These are phyloP conservation scores for Callionymus lyra DNA, from an alignment of 2,113 vertebrate species.

Conservation along the genomic window DNA sequence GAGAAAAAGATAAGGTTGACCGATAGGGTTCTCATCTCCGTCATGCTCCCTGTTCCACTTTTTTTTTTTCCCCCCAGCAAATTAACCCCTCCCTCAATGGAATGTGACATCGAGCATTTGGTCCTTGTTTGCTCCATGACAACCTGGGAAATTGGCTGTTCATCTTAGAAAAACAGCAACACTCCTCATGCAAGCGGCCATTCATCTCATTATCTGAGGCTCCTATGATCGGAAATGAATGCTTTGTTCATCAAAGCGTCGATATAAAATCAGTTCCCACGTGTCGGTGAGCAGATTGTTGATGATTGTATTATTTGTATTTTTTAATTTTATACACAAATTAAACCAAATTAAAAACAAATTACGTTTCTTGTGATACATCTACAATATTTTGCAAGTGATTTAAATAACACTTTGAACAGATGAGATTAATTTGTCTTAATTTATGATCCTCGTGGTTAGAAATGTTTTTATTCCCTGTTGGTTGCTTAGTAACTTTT, in stretches of 20 bases:
- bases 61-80: conserved; percentile 22
- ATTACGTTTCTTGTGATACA: too few relatives aligned
- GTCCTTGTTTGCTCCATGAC: conserved; percentile 45
- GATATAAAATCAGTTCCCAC: not conserved
- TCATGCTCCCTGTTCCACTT: conserved; percentile 20
- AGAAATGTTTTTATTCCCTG: too few relatives aligned
- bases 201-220: conserved; percentile 51
- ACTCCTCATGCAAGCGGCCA: conserved; percentile 42
- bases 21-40: conserved; percentile 9
- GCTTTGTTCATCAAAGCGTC: conserved; percentile 23
- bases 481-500: too few relatives aligned
- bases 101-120: conserved; percentile 50
- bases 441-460: too few relatives aligned
- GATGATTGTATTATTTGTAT: too few relatives aligned
- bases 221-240: conserved; percentile 43
- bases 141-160: conserved; percentile 62
- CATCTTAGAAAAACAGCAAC: conserved; percentile 47
- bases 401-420: too few relatives aligned
- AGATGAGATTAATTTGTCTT: too few relatives aligned
- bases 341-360: too few relatives aligned
- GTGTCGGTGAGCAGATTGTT: too few relatives aligned
- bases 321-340: too few relatives aligned
- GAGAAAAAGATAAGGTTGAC: conserved; percentile 16
- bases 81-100: conserved; percentile 47
- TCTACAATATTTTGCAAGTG: too few relatives aligned